phyloP scores from a whole-genome alignment of 2,888 invertebrate species.

The Hypercompe scribonia region DNA sequence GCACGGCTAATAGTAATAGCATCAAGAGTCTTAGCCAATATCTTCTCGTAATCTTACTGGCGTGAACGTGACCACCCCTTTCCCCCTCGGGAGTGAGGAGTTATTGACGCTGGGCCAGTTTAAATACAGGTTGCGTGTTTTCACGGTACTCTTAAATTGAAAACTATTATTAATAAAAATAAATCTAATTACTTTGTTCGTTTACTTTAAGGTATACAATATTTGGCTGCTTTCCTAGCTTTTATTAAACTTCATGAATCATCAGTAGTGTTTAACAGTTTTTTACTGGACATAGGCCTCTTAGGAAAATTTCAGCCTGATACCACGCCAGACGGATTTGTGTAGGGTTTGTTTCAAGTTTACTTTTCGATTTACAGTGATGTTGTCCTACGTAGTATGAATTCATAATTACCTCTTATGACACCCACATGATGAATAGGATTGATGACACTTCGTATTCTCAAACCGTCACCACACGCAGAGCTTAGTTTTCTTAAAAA shows the following conservation, averaged over 20 bases:
- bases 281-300: no score
- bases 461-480: no score
- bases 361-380: no score
- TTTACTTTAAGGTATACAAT: background rate
- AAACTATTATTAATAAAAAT: background rate
- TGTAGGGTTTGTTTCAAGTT: no score
- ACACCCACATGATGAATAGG: no score
- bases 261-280: no score
- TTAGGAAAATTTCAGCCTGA: no score
- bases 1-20: slow-evolving; percentile 33
- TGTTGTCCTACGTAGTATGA: no score
- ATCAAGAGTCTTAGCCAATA: slow-evolving; percentile 40
- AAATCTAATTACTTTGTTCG: background rate
- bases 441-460: no score
- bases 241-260: background rate
- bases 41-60: slow-evolving; percentile 43
- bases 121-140: slow-evolving; percentile 15
- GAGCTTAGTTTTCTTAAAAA: no score
- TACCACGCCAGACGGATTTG: no score
- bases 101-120: slow-evolving; percentile 26
- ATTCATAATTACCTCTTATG: no score
- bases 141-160: background rate
- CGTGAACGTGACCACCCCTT: slow-evolving; percentile 40
- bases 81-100: slow-evolving; percentile 2
- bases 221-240: background rate